Evolutionary conservation across 2,113 vertebrate species (phyloP), one percentile per base, ranked within the genome.

Genomic region (Cephalopterus ornatus): DNA sequence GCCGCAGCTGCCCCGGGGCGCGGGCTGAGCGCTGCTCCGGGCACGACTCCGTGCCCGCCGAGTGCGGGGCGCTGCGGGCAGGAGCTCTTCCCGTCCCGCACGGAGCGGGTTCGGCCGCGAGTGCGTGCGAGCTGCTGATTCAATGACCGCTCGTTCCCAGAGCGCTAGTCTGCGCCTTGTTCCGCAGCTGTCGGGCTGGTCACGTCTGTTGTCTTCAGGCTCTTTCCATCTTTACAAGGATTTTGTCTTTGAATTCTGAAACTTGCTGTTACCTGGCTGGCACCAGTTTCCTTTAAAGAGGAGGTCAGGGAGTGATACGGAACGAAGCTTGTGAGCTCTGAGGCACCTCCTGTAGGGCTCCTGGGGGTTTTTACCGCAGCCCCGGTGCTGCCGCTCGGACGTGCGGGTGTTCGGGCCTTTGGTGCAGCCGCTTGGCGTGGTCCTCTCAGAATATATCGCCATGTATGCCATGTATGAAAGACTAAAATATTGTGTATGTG

Each of bases 401-500:
- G 2, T 2, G 50, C 15, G 4, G 26, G 5, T 11, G 9, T 63
- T 47, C 5, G 14, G 58, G 19, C 27, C 23, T 27, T 22, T 8
- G 71, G 6, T n/a, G 42, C 50, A 4, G 66, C 23, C 20, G 3
- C 76, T 61, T 8, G 23, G 49, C 35, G 27, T 30, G 42, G 14
- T 19, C 7, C 27, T 14, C 41, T 14, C 28, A 12, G 66, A 24
- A 6, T 24, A 2, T 35, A 9, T 75, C 20, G 5, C 3, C 3
- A 0, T 49, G 59, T 28, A 5, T 0, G 10, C 15, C 59, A 18
- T 0, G 55, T 82, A 12, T 7, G 17, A 32, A 23, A 32, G 28
- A 8, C 21, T 68, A 17, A 74, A 89, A 22, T n/a, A 3, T 12
- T 0, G 26, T 23, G 7, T 24, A n/a, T 1, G 33, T 13, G 8